Evolutionary conservation across 2,888 invertebrate genomes (phyloP).

Genomic region (Schizaphis graminum): DNA sequence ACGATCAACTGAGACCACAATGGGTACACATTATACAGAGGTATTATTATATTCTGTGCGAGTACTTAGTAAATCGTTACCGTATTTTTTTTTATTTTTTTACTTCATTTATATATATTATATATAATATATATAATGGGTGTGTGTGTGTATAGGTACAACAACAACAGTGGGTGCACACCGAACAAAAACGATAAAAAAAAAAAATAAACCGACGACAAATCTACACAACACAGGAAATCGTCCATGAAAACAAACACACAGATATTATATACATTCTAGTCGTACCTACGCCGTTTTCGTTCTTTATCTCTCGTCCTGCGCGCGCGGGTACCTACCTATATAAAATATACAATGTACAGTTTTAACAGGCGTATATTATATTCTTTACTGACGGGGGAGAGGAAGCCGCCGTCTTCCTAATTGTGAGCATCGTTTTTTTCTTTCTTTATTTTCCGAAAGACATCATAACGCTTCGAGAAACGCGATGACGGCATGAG

Average conservation of each 20-base stretch:
- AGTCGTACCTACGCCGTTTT: neutral
- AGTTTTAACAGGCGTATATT: neutral
- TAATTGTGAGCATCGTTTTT: neutral
- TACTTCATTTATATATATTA: neutral
- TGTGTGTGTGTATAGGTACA: neutral
- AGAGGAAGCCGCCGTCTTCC: neutral
- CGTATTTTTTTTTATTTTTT: neutral
- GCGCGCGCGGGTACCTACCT: neutral
- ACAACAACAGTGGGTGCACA: neutral
- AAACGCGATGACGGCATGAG: neutral
- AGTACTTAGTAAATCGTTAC: constrained; percentile 51
- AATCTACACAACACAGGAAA: constrained; percentile 53
- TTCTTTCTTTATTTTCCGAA: constrained; percentile 13
- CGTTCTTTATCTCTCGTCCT: constrained; percentile 36
- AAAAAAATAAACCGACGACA: constrained; percentile 40
- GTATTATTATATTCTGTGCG: constrained; percentile 18
- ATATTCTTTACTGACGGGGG: neutral
- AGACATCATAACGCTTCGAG: neutral
- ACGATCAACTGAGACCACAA: constrained; percentile 49
- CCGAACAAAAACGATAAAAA: neutral
- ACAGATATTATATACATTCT: neutral
- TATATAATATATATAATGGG: neutral
- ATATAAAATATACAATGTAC: neutral
- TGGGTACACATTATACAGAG: neutral
- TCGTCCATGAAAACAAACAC: constrained; percentile 63